These are phyloP conservation scores for Sparus aurata DNA, from an alignment of 2,797 vertebrate genomes.

Conservation along the genomic window DNA sequence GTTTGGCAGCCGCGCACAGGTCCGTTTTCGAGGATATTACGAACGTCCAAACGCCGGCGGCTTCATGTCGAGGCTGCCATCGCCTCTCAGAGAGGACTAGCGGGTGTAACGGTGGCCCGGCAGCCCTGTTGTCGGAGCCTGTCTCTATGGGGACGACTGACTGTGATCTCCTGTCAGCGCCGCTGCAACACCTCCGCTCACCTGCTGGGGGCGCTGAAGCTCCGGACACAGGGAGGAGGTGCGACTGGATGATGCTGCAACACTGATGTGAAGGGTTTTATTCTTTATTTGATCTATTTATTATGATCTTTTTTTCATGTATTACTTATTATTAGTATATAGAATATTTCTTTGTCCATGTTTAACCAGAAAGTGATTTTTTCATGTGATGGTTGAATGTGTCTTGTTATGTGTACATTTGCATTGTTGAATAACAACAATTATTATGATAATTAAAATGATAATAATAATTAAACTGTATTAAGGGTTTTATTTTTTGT, in stretches of 20 bases:
- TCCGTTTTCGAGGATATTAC: constrained; percentile 51
- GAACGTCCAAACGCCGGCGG: constrained; percentile 12
- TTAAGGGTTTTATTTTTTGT: too few relatives aligned
- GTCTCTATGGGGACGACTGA: constrained; percentile 84
- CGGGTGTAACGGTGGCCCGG: constrained; percentile 12
- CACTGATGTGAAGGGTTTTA: too few relatives aligned
- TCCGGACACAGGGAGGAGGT: neutral
- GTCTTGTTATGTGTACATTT: too few relatives aligned
- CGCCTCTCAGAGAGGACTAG: constrained; percentile 16
- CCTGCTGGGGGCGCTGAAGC: constrained; percentile 57
- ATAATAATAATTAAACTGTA: too few relatives aligned
- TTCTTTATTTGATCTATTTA: too few relatives aligned
- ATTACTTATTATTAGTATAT: too few relatives aligned
- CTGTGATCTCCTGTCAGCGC: constrained; percentile 8
- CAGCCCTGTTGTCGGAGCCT: constrained; percentile 72
- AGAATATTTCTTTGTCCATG: too few relatives aligned
- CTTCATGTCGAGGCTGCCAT: constrained; percentile 45
- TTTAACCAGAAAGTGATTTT: too few relatives aligned
- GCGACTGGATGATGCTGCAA: neutral
- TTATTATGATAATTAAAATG: too few relatives aligned
- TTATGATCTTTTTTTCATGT: too few relatives aligned
- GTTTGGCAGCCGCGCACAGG: constrained; percentile 46
- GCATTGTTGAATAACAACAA: too few relatives aligned
- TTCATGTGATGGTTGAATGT: too few relatives aligned
- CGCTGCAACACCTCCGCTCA: constrained; percentile 1